A percentile compares a stretch with the other conserved stretches of the same genome.
Conservation (phyloP, 1,140 invertebrate species). For the Cyclargus thomasi region DNA sequence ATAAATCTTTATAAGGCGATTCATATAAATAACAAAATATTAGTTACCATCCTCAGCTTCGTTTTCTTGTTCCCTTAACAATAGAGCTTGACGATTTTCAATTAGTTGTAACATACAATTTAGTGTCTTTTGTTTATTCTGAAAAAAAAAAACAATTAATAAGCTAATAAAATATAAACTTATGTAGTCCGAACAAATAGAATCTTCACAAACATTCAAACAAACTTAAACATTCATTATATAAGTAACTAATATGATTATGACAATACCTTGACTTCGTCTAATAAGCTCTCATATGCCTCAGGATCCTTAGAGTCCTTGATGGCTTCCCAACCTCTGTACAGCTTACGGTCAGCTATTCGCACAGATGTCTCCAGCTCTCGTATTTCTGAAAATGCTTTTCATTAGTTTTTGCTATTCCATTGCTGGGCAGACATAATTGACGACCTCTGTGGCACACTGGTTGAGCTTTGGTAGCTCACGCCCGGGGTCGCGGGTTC, state of each 20-base stretch:
- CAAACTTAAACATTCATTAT: too few relatives aligned
- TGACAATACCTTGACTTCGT: conserved; percentile 46
- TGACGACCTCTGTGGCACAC: too few relatives aligned
- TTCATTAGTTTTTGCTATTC: neutral
- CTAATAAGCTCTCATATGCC: conserved; percentile 48
- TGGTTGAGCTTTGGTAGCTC: too few relatives aligned
- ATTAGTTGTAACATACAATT: conserved; percentile 53
- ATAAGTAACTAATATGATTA: too few relatives aligned
- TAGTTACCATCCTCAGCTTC: conserved; percentile 34
- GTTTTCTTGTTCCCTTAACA: conserved; percentile 25
- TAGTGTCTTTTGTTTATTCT: conserved; percentile 56
- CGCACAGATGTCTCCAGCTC: conserved; percentile 59
- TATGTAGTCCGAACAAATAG: too few relatives aligned
- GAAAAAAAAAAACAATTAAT: conserved; percentile 11
- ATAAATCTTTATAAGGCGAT: too few relatives aligned
- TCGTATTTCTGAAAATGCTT: conserved; percentile 42
- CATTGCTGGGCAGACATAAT: too few relatives aligned
- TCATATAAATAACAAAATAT: too few relatives aligned
- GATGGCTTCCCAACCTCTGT: conserved; percentile 55
- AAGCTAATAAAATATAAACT: too few relatives aligned
- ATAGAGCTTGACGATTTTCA: conserved; percentile 34
- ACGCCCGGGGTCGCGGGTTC: too few relatives aligned
- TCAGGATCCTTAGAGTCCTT: conserved; percentile 49
- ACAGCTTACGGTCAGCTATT: conserved; percentile 54
- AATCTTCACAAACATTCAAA: too few relatives aligned